Conservation (phyloP, 92 coral and sea anemone genomes). For the Montipora capitata region DNA sequence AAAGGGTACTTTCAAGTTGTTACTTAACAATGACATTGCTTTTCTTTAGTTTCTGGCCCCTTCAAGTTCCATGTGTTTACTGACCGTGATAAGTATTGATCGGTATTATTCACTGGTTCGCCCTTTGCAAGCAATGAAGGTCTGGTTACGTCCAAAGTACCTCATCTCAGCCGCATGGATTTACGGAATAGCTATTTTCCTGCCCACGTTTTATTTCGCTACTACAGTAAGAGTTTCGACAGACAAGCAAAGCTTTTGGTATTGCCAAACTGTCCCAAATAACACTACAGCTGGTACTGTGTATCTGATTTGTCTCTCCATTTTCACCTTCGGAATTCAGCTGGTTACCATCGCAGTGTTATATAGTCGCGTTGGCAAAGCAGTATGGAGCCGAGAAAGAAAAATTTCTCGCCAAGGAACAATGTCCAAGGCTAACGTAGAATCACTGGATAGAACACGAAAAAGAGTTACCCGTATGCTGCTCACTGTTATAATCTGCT, state of each 20-base stretch:
- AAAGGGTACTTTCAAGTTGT: too few species aligned
- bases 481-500: conserved; percentile 79
- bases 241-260: conserved; percentile 60
- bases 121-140: conserved; percentile 76
- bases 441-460: conserved; percentile 71
- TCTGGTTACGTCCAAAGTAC: conserved; percentile 64
- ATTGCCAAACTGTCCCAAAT: conserved; percentile 85
- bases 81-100: conserved; percentile 88
- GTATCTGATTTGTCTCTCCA: conserved; percentile 78
- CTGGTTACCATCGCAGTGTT: conserved; percentile 77
- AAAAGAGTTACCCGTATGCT: conserved; percentile 86
- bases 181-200: conserved; percentile 73
- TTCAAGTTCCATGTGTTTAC: conserved; percentile 88
- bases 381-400: conserved; percentile 89
- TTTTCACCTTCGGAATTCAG: conserved; percentile 81
- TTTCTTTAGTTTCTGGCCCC: conserved; percentile 86
- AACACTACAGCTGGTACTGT: conserved; percentile 72
- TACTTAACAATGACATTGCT: background rate
- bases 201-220: conserved; percentile 88
- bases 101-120: conserved; percentile 91
- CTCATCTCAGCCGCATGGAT: conserved; percentile 78
- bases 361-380: conserved; percentile 82
- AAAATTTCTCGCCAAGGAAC: conserved; percentile 85
- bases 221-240: conserved; percentile 63
- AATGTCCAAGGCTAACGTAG: conserved; percentile 9